Evolutionary conservation across 2,888 invertebrate species (phyloP).

Genomic region (Branchinecta sandiegonensis): DNA sequence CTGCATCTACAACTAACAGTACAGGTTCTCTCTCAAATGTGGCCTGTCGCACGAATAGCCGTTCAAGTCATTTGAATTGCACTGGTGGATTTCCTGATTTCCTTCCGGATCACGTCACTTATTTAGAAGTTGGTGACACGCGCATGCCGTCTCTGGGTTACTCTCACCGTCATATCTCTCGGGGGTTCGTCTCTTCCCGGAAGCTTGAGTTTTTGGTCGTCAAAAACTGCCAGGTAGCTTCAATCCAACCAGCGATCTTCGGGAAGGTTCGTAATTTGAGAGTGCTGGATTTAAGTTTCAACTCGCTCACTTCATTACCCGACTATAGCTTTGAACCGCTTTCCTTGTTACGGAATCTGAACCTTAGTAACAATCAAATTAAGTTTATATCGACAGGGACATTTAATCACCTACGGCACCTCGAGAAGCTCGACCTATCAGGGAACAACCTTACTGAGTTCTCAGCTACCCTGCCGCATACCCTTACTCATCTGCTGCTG

Average conservation of each 20-base stretch:
- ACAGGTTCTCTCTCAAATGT: too few relatives aligned
- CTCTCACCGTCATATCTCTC: background rate
- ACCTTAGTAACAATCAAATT: background rate
- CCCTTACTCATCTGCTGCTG: background rate
- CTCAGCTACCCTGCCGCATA: background rate
- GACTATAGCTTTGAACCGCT: background rate
- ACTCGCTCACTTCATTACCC: background rate
- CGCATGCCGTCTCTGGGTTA: background rate
- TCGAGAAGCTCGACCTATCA: background rate
- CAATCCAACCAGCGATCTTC: background rate
- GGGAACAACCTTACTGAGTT: background rate
- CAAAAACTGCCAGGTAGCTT: background rate
- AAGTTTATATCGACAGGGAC: background rate
- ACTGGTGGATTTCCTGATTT: constrained; percentile 10
- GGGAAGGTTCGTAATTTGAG: background rate
- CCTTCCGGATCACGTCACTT: background rate
- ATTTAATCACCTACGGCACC: background rate
- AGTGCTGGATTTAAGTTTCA: background rate
- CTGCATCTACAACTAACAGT: too few relatives aligned
- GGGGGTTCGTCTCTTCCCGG: background rate
- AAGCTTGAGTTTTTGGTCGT: background rate
- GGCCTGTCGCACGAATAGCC: too few relatives aligned
- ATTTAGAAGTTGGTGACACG: background rate
- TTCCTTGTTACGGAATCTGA: background rate
- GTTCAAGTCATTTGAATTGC: background rate